Percentiles rank a stretch among this genome's conserved stretches.
These are phyloP conservation scores for Symphodus melops DNA, from an alignment of 2,113 vertebrate genomes.

Conservation along the genomic window DNA sequence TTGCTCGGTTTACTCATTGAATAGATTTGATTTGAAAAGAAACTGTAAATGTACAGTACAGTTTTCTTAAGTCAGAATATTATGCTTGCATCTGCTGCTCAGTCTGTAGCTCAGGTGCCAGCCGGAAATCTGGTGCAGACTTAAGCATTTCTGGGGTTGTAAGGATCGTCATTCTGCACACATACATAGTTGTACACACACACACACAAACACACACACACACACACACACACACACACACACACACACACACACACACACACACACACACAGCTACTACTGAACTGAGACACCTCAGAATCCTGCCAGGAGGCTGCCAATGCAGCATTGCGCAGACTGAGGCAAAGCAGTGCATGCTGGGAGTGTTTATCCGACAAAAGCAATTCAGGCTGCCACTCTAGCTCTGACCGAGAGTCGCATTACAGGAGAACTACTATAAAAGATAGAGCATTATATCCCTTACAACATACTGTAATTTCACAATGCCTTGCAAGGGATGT, in stretches of 20 bases:
- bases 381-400: conserved; percentile 75
- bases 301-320: conserved; percentile 73
- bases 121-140: conserved; percentile 50
- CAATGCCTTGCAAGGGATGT: conserved; percentile 28
- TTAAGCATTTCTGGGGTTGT: conserved; percentile 43
- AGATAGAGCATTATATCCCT: conserved; percentile 60
- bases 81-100: conserved; percentile 24
- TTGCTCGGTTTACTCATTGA: neutral
- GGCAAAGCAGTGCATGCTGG: conserved; percentile 79
- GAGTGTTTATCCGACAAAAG: conserved; percentile 77
- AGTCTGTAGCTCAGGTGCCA: conserved; percentile 28
- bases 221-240: conserved; percentile 27
- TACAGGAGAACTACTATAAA: conserved; percentile 71
- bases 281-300: conserved; percentile 71
- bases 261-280: conserved; percentile 40
- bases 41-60: conserved; percentile 22
- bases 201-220: conserved; percentile 30
- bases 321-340: conserved; percentile 75
- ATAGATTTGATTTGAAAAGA: conserved; percentile 1
- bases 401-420: conserved; percentile 71
- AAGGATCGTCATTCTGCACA: conserved; percentile 64
- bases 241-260: conserved; percentile 33
- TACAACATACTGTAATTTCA: conserved; percentile 15
- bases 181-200: conserved; percentile 15
- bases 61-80: conserved; percentile 22